Evolutionary conservation across 2,888 invertebrate species (phyloP).

Genomic region (Torymus tubicola): DNA sequence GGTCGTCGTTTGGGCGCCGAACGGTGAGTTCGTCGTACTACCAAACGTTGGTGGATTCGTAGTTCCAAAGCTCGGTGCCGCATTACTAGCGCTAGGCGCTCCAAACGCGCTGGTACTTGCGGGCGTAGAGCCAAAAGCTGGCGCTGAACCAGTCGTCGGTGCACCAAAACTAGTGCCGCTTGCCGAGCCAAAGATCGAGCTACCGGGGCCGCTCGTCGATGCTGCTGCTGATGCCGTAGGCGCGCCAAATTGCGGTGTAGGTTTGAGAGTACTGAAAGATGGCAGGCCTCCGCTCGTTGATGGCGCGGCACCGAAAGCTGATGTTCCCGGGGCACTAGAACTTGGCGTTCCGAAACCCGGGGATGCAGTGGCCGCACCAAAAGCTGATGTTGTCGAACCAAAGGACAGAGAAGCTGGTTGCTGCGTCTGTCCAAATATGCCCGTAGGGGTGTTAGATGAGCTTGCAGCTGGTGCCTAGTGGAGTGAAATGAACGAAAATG

Average conservation of each 20-base stretch:
- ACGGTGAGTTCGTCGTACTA: slow-evolving; percentile 39
- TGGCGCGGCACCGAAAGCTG: slow-evolving; percentile 25
- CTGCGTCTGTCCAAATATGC: slow-evolving; percentile 60
- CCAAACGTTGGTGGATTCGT: neutral
- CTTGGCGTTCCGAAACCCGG: slow-evolving; percentile 27
- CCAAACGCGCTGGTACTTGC: slow-evolving; percentile 39
- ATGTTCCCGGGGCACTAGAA: neutral
- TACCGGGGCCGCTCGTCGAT: neutral
- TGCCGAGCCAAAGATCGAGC: slow-evolving; percentile 49
- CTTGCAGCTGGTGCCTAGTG: slow-evolving; percentile 17
- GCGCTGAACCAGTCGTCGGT: slow-evolving; percentile 13
- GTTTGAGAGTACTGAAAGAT: slow-evolving; percentile 19
- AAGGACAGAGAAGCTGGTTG: slow-evolving; percentile 42
- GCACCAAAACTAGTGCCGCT: slow-evolving; percentile 33
- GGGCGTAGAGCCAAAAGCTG: slow-evolving; percentile 52
- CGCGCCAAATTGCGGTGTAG: slow-evolving; percentile 59
- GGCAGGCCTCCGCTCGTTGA: slow-evolving; percentile 23
- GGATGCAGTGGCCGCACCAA: slow-evolving; percentile 19
- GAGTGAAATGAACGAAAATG: no score
- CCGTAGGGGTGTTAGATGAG: neutral
- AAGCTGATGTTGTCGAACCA: slow-evolving; percentile 34
- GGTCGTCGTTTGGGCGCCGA: slow-evolving; percentile 50
- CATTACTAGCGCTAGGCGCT: neutral
- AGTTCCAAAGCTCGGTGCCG: slow-evolving; percentile 46
- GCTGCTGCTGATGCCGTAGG: neutral